Evolutionary conservation across 2,113 vertebrate species (phyloP), one percentile per base, ranked within the genome.

Genomic region (Jacana jacana): DNA sequence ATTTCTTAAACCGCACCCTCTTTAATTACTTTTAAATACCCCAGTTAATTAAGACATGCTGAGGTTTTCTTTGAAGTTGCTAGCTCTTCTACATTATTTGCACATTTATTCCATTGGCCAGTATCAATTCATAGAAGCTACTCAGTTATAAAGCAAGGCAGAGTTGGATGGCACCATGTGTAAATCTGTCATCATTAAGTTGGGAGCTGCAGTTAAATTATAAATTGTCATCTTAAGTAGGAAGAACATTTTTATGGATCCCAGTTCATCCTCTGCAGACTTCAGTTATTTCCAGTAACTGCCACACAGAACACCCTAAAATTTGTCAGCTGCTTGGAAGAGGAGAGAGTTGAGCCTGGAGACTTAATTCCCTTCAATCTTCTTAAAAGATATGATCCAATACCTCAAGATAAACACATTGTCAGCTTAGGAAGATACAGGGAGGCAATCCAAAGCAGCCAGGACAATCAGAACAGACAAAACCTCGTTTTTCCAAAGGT

Each of bases 211-310:
- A 78, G 51, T 73, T 75, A 88, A 94, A 91, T 94, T 86, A 83
- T 49, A 88, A 94, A 91, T 86, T 81, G 71, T 88, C 84, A 75
- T 87, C 71, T 79, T 88, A 90, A 97, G 88, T 27, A 71, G 69
- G 51, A 93, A 88, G 93, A 90, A 88, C 90, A 55, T 90, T 90
- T 96, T 90, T 86, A 95, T 79, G 78, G 81, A 76, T 94, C 70
- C 69, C 16, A 7, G 69, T 81, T 92, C 85, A 64, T 58, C 80
- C 85, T 88, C 88, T 83, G 82, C 88, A 90, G 95, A 60, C 71
- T 93, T 81, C 76, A 86, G 71, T 90, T 93, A 63, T 88, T 96
- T 91, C 92, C 93, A 96, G 92, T 86, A 90, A 88, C 66, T 77
- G 76, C 85, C 80, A 90, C 76, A 46, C 25, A 63, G 85, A 83